phyloP scores from a whole-genome alignment of 2,113 vertebrate species.

The Oreochromis tanganicae region DNA sequence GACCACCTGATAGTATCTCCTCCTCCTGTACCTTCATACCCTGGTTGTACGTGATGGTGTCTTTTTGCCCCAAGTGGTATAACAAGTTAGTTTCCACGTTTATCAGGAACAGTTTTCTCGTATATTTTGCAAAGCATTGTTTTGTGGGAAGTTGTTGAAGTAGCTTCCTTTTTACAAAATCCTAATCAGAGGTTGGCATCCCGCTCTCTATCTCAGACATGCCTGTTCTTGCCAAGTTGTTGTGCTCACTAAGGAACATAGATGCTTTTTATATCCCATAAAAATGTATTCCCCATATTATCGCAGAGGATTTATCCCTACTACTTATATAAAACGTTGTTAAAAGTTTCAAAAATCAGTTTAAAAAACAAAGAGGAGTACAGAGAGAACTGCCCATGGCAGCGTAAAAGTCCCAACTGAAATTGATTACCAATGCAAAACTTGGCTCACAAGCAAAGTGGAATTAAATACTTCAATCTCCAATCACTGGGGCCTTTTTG shows the following conservation, averaged over 20 bases:
- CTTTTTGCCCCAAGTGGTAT: neutral
- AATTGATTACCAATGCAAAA: constrained; percentile 66
- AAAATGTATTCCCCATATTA: neutral
- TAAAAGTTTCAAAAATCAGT: neutral
- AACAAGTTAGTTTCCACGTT: neutral
- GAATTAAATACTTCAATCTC: constrained; percentile 69
- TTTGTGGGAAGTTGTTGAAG: neutral
- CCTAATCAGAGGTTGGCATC: neutral
- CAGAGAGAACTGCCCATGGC: constrained; percentile 24
- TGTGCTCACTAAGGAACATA: neutral
- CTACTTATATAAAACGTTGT: neutral
- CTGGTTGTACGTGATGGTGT: neutral
- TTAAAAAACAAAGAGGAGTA: neutral
- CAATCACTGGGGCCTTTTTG: constrained; percentile 56
- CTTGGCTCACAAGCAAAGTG: constrained; percentile 48
- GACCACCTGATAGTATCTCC: neutral
- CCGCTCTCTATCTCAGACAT: neutral
- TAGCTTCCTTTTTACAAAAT: neutral
- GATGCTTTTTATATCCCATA: neutral
- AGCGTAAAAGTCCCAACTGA: constrained; percentile 28
- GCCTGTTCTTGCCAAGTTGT: neutral
- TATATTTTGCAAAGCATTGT: neutral
- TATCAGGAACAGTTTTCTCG: neutral
- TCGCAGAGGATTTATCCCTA: neutral
- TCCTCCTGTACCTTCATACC: neutral